Conservation (phyloP, 2,888 invertebrate species). For the Rhagophthalmus giganteus region DNA sequence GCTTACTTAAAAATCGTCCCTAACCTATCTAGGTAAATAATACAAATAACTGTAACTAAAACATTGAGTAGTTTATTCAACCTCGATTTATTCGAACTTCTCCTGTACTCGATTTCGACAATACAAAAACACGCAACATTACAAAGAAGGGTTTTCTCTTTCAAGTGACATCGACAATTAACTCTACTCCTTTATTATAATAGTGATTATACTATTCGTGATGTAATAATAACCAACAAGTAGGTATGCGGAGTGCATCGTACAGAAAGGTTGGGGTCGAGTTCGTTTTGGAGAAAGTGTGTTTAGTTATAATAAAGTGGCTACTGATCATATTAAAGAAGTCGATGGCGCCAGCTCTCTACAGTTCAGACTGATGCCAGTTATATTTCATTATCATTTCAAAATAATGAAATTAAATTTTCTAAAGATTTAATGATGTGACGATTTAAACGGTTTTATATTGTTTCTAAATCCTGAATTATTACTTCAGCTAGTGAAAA, state of each 20-base stretch:
- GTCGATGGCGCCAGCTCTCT: not conserved
- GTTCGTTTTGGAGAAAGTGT: slow-evolving; percentile 3
- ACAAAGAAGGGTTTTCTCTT: no score
- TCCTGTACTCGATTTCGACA: no score
- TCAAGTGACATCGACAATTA: not conserved
- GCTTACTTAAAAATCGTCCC: no score
- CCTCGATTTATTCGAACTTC: no score
- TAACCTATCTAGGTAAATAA: no score
- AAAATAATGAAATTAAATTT: not conserved
- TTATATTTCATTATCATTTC: not conserved
- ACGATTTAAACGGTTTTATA: not conserved
- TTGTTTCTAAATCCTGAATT: not conserved
- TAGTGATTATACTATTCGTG: not conserved
- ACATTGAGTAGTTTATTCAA: no score
- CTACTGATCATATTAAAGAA: slow-evolving; percentile 1
- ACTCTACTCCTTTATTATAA: not conserved
- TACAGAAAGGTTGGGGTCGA: not conserved
- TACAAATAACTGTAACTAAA: no score
- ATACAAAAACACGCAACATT: no score
- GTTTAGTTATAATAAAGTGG: slow-evolving; percentile 1
- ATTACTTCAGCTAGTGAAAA: no score
- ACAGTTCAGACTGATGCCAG: not conserved
- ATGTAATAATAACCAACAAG: not conserved
- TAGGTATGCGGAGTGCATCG: not conserved
- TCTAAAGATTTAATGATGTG: not conserved